These are phyloP conservation scores for Dolichopus griseipennis DNA, from an alignment of 2,888 invertebrate species.

Conservation along the genomic window DNA sequence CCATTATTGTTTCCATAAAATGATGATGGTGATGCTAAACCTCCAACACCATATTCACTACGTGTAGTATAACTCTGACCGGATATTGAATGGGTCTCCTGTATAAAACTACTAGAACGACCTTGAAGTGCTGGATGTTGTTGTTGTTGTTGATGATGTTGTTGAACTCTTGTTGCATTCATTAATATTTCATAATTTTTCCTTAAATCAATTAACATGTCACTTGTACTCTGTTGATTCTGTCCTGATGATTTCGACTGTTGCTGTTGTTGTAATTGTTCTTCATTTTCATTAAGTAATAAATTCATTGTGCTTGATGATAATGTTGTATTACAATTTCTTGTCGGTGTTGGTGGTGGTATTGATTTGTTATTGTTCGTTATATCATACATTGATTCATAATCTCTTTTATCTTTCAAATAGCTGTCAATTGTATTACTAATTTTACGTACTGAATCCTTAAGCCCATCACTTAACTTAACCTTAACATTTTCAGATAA, in stretches of 20 bases:
- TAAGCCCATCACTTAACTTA: slow-evolving; percentile 31
- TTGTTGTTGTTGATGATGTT: slow-evolving; percentile 14
- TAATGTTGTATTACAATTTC: slow-evolving; percentile 30
- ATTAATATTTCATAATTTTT: slow-evolving; percentile 29
- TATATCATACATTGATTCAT: slow-evolving; percentile 39
- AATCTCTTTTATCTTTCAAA: slow-evolving; percentile 42
- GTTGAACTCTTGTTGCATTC: slow-evolving; percentile 29
- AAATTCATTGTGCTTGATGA: slow-evolving; percentile 25
- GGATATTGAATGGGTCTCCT: slow-evolving; percentile 22
- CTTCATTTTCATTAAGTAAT: neutral
- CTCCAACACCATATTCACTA: slow-evolving; percentile 39
- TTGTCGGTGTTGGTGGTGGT: slow-evolving; percentile 32
- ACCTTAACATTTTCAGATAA: neutral
- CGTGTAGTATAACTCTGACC: slow-evolving; percentile 33
- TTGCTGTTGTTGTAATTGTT: neutral
- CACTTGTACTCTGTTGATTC: slow-evolving; percentile 25
- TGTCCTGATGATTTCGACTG: neutral
- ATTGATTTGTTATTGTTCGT: slow-evolving; percentile 31
- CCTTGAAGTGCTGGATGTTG: slow-evolving; percentile 13
- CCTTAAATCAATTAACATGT: slow-evolving; percentile 14
- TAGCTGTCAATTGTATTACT: slow-evolving; percentile 43
- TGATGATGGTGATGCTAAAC: slow-evolving; percentile 18
- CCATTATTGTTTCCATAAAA: neutral
- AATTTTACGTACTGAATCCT: slow-evolving; percentile 43
- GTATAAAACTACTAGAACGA: slow-evolving; percentile 16